Percentiles rank a stretch among this genome's conserved stretches.
These are phyloP conservation scores for Heteronetta atricapilla DNA, from an alignment of 2,113 vertebrate genomes.

Conservation along the genomic window DNA sequence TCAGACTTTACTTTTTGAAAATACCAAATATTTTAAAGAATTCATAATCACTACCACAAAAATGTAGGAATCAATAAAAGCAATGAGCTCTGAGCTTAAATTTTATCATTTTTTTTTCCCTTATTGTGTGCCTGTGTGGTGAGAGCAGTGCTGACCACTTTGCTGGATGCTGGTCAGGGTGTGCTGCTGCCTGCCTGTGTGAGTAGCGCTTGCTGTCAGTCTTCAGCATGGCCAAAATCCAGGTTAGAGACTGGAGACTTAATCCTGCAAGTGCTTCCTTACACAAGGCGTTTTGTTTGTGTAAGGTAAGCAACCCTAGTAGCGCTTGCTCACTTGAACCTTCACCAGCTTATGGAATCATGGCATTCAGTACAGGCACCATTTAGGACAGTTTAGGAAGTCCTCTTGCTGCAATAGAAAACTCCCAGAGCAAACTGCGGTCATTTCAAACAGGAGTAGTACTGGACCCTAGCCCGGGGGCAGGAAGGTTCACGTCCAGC, in stretches of 20 bases:
- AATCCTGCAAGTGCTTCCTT: background rate
- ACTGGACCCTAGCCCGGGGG: background rate
- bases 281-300: background rate
- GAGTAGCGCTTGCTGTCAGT: background rate
- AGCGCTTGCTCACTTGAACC: background rate
- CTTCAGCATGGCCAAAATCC: background rate
- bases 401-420: background rate
- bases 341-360: background rate
- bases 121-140: rapidly evolving
- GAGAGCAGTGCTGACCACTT: background rate
- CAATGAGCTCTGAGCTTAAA: background rate
- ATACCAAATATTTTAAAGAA: background rate
- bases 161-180: background rate
- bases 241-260: background rate
- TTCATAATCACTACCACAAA: background rate
- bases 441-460: background rate
- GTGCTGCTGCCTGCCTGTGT: background rate
- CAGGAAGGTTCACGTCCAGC: background rate
- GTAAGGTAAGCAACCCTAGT: background rate
- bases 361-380: background rate
- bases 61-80: background rate
- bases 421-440: background rate
- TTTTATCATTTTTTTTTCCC: background rate
- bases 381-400: background rate
- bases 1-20: background rate